A percentile compares a stretch with the other conserved stretches of the same genome.
Evolutionary conservation across 2,888 invertebrate genomes (phyloP).

Genomic region (Heliconius sara): DNA sequence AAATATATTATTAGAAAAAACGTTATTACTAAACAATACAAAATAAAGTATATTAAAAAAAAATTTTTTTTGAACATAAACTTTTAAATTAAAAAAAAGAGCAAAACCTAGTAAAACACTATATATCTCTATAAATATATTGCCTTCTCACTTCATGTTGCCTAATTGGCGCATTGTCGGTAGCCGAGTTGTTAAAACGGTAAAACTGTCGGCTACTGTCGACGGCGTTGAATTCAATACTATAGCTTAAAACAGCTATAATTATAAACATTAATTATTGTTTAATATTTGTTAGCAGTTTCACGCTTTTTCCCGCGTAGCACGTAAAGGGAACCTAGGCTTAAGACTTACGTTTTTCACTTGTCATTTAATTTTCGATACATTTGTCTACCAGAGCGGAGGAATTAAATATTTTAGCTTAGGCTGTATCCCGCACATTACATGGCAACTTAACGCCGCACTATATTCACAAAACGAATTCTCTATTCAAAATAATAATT

Average conservation of each 20-base stretch:
- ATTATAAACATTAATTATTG: background rate
- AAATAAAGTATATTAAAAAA: too few species aligned
- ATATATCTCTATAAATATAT: background rate
- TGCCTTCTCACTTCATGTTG: constrained; percentile 15
- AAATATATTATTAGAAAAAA: too few species aligned
- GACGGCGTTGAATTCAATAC: constrained; percentile 7
- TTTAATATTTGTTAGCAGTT: background rate
- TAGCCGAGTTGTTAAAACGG: constrained; percentile 29
- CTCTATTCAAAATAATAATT: background rate
- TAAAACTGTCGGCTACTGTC: constrained; percentile 25
- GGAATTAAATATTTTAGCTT: too few species aligned
- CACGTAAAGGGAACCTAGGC: background rate
- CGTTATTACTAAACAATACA: too few species aligned
- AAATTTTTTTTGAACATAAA: too few species aligned
- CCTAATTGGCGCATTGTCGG: constrained; percentile 31
- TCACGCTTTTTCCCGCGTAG: background rate
- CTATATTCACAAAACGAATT: background rate
- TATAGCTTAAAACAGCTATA: background rate
- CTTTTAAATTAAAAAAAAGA: too few species aligned
- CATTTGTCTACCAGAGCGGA: too few species aligned
- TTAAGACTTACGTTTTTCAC: too few species aligned
- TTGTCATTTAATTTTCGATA: too few species aligned
- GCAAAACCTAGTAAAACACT: background rate
- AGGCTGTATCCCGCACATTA: too few species aligned
- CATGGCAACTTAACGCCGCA: background rate